Percentiles rank a stretch among this genome's conserved stretches.
Conservation (phyloP, 2,888 invertebrate species). For the Ametastegia equiseti region DNA sequence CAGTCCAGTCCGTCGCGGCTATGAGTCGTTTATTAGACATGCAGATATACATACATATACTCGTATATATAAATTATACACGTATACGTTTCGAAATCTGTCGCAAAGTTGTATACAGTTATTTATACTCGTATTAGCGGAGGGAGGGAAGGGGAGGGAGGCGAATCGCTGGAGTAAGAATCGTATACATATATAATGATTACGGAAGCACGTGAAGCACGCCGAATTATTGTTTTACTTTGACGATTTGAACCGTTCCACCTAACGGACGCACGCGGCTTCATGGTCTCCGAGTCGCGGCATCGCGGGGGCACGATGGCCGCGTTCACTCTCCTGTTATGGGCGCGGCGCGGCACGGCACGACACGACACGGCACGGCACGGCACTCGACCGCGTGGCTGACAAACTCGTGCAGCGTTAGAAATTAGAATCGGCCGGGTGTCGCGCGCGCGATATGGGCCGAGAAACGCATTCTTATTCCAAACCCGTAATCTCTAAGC, state of each 20-base stretch:
- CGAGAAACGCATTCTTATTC: conserved; percentile 42
- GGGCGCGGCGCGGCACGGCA: conserved; percentile 39
- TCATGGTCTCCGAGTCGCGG: not conserved
- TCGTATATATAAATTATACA: too few species aligned
- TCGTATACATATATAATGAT: not conserved
- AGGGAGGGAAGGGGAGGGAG: too few species aligned
- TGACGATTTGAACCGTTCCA: not conserved
- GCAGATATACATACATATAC: not conserved
- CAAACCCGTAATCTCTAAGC: conserved; percentile 5
- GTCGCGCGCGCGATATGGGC: conserved; percentile 42
- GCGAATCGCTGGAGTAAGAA: not conserved
- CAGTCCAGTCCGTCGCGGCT: not conserved
- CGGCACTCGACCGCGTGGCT: conserved; percentile 23
- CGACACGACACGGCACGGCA: too few species aligned
- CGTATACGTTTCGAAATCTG: not conserved
- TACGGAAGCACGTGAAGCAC: not conserved
- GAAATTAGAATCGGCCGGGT: conserved; percentile 46
- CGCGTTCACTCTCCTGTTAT: conserved; percentile 45
- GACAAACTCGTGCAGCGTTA: conserved; percentile 26
- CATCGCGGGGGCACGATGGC: conserved; percentile 29
- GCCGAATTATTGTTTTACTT: conserved; percentile 12
- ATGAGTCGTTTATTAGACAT: not conserved
- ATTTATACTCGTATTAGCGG: not conserved
- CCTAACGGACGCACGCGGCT: conserved; percentile 15
- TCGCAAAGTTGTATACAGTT: too few species aligned